Evolutionary conservation across 2,113 vertebrate species (phyloP), one percentile per base, ranked within the genome.

Genomic region (Scomber japonicus): DNA sequence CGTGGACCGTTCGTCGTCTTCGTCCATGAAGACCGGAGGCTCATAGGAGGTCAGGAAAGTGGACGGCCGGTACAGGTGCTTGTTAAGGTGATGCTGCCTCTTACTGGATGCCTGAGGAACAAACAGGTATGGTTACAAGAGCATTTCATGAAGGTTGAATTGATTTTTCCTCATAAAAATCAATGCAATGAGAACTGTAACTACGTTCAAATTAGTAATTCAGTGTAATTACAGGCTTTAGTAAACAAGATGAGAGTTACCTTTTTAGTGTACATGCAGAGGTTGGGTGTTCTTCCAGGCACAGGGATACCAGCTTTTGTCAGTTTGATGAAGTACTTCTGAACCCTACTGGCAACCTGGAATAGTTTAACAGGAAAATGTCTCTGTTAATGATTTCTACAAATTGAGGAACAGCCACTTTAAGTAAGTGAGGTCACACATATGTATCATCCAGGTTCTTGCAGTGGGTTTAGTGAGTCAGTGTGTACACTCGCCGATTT

Each of bases 241-340:
- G 30, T 72, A 48, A 65, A 55, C 65, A 50, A 30, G 44, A 7
- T 64, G 3, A 1, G 3, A 8, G 24, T 74, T 93, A 99, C 98
- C 97, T 99, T 99, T 94, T 97, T 99, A 91, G 96, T 98, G 94
- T 99, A 99, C 94, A 98, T 97, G 96, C 97, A 99, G 81, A 99
- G 92, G 88, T 99, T 99, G 84, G 98, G 98, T 55, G 97, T 99
- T 93, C 98, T 95, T 89, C 98, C 98, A 69, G 98, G 98, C 78
- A 99, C 97, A n/a, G 98, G 97, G 91, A 99, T 99, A 59, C 98
- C 98, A 88, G 98, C 98, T 95, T 99, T 99, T 77, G 98, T 99
- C 93, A 99, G 94, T 94, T 99, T 99, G 95, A 99, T 99, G 94
- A 99, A 99, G 91, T 99, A 99, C 91, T 99, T 99, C 86, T 99